Base-by-base conservation (phyloP, 2,888 invertebrate genomes). In the Hypsopygia costalis region DNA sequence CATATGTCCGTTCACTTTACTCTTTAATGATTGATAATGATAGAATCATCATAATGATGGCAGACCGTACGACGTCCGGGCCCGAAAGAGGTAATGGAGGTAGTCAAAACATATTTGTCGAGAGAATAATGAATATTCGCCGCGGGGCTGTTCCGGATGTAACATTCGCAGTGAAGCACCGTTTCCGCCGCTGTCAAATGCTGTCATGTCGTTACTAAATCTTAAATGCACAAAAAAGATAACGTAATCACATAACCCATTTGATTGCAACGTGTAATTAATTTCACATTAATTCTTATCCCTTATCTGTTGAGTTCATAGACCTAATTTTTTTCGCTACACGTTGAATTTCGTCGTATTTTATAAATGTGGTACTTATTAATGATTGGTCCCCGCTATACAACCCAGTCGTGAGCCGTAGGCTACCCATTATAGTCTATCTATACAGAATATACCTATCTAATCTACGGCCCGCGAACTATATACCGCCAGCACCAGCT, bases 101-200 rank as follows among this genome's bases (percentile, higher is more conserved):
- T 51, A 81, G 87, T 87, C 87, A 86, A 70, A 87, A 86, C 79
- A 83, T 85, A 79, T 81, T 87, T 83, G 82, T 85, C 72, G 77
- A 75, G 76, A 83, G 86, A 87, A 77, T 86, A 81, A 87, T 86
- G 83, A 69, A 63, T 68, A 60, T 68, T 74, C 77, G 67, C 78
- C 58, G 70, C 70, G 74, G 78, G 72, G 58, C 49, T 21, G 41
- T 68, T 77, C 81, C 85, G 83, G 81, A 73, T 58, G 51, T 48
- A 68, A 68, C 79, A 80, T 85, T 83, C 75, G 85, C 81, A 73
- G 72, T 63, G 69, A 74, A 69, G 79, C 62, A 69, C 63, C 56
- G 75, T 71, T 77, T 85, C 83, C 83, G 69, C 61, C 51, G 56
- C 63, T 63, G 72, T 69, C 81, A 74, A 58, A 67, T 75, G 76